Evolutionary conservation across 1,140 invertebrate species (phyloP), one percentile per base, ranked within the genome.

Genomic region (Vollenhovia emeryi): DNA sequence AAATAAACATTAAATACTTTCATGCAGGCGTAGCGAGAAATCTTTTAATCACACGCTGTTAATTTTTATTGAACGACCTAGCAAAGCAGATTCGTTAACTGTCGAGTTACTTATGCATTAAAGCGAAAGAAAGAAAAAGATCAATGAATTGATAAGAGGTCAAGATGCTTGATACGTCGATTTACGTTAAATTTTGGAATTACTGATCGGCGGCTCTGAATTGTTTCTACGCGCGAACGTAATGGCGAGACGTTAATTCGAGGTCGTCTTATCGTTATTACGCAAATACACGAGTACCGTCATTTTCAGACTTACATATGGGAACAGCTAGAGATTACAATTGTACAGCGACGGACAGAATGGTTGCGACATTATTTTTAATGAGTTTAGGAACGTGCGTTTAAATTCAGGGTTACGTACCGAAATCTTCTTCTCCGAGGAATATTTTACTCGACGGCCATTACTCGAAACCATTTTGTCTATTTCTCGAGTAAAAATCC

Each of bases 171-270:
- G 3, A 76, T 60, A 30, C 33, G 21, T 11, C 8, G 8, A 68
- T 52, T 15, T 11, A 27, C 21, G 13, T 68, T 52, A 21, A 79
- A 79, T 45, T n/a, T 40, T 40, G 3, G 33, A 15, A 18, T 68
- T n/a, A 55, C 21, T 27, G 15, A 66, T 79, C 3, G 40, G 15
- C 8, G 43, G 11, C 60, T 40, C 68, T 68, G 62, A 18, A 24
- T 18, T 24, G n/a, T 40, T 59, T 45, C 36, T 15, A 15, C 45
- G 4, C 11, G 27, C 27, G 18, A 33, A 36, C 33, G 50, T n/a
- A 50, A 55, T 43, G 36, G 45, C n/a, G n/a, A 82, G 66, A 82
- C 50, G 78, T 59, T 73, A 73, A 82, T 71, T 59, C 52, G 78
- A 82, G 40, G 36, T 18, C 66, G 24, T 73, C 30, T 68, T 82